Evolutionary conservation across 2,797 vertebrate genomes (phyloP).

Genomic region (Glossophaga mutica): DNA sequence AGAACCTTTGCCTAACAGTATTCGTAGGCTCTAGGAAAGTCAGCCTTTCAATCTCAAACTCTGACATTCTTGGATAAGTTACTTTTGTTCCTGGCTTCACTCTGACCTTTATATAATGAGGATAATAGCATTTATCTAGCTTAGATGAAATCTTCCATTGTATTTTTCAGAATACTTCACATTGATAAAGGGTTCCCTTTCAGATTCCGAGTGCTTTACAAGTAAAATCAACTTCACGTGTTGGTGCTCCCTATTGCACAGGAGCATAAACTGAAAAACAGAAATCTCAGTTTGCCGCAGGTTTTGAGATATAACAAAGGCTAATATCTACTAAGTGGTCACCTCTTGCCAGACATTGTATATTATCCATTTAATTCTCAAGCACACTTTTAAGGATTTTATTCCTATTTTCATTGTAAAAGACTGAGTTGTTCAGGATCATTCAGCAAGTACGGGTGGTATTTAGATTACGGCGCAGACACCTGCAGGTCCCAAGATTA

Average conservation of each 20-base stretch:
- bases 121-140: constrained; percentile 47
- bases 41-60: background rate
- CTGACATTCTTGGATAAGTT: constrained; percentile 25
- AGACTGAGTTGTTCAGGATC: background rate
- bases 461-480: background rate
- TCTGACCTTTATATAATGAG: constrained; percentile 49
- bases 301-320: background rate
- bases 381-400: background rate
- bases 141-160: background rate
- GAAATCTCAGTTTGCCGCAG: background rate
- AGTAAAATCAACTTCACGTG: background rate
- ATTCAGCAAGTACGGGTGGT: rapidly evolving
- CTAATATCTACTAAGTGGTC: background rate
- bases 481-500: background rate
- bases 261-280: background rate
- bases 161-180: constrained; percentile 4
- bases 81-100: background rate
- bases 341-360: background rate
- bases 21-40: background rate
- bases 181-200: constrained; percentile 3
- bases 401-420: background rate
- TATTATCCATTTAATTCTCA: background rate
- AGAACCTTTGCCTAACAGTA: background rate
- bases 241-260: background rate
- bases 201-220: background rate